Base-by-base conservation (phyloP, 2,797 vertebrate genomes). In the Karalla daura region DNA sequence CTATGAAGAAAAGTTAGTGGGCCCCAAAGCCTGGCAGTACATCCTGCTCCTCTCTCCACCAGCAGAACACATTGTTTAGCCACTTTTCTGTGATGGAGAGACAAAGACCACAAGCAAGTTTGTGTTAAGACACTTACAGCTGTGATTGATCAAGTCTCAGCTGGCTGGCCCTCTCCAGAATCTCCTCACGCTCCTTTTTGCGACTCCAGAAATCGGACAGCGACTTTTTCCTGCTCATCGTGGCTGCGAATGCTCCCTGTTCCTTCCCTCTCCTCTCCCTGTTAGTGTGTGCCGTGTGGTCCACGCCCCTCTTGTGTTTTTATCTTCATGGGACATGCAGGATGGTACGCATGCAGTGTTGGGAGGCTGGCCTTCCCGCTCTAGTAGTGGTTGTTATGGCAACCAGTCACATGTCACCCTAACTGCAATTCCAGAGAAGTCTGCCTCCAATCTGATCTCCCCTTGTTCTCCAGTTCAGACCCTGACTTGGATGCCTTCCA, bases 131-230 rank as follows among this genome's bases (percentile, higher is more conserved):
- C 5, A 83, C 86, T 85, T 36, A 88, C 84, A 70, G 24, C n/a
- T 88, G 77, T 28, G 65, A 10, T 10, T 75, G 41, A 9, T 1
- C 7, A n/a, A 86, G 77, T 36, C 15, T 66, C 44, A 61, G 61
- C 45, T 58, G 4, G 18, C 25, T 13, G 17, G 44, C 6, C 50
- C 40, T 71, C 35, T 30, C 18, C 47, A 78, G 1, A 2, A 53
- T 10, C 0, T 2, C 43, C 1, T 1, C 44, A 53, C 24, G 36
- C 18, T 81, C 41, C 27, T 7, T 33, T 28, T n/a, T 53, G 1
- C 9, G 50, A 14, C 40, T 74, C 84, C 77, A 81, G 11, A 71
- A 55, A 4, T 83, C 70, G 30, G 58, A 69, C 12, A 85, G 56
- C 0, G 47, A 35, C 7, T 17, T 70, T 51, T 54, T 74, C 5